These are phyloP conservation scores for Nipponia nippon DNA, from an alignment of 2,113 vertebrate species.

Conservation along the genomic window DNA sequence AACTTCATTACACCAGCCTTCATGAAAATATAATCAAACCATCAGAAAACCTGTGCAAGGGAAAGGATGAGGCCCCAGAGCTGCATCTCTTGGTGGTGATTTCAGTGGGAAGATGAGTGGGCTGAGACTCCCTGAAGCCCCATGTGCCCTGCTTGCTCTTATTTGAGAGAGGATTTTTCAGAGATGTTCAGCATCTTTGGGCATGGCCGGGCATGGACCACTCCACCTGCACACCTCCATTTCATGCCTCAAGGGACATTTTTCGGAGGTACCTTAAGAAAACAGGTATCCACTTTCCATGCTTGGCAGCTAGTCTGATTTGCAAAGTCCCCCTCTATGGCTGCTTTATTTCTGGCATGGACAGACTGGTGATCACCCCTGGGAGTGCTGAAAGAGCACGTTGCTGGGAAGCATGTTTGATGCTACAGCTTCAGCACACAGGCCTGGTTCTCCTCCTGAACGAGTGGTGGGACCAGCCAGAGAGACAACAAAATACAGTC, in stretches of 20 bases:
- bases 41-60: background rate
- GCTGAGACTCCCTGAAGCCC: background rate
- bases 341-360: background rate
- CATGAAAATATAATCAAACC: background rate
- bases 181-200: background rate
- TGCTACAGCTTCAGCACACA: background rate
- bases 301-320: background rate
- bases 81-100: background rate
- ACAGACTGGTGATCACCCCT: rapidly evolving
- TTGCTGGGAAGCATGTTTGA: background rate
- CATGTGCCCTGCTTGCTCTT: background rate
- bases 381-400: background rate
- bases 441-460: background rate
- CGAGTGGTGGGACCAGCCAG: rapidly evolving
- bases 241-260: background rate
- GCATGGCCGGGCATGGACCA: background rate
- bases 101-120: background rate
- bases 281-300: background rate
- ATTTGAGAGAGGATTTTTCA: background rate
- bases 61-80: background rate
- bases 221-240: background rate
- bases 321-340: background rate
- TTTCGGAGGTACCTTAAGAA: background rate
- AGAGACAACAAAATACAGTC: background rate
- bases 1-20: background rate